phyloP scores from a whole-genome alignment of 2,113 vertebrate genomes.

The Leucopsar rothschildi region DNA sequence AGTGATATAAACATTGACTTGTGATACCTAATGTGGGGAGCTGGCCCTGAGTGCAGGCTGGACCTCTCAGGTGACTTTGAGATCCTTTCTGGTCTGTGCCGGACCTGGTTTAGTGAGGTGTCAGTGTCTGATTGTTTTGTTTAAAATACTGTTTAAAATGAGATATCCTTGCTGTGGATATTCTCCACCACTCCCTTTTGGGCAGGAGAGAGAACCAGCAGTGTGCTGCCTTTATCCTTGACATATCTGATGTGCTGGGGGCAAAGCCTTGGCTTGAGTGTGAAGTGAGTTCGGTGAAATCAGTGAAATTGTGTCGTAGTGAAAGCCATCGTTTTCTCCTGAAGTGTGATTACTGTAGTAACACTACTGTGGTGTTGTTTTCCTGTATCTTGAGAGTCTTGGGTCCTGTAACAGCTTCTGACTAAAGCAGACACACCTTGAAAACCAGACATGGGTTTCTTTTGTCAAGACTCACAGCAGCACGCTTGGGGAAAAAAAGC shows the following conservation, averaged over 20 bases:
- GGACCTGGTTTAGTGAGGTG: neutral
- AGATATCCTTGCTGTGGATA: neutral
- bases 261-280: neutral
- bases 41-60: neutral
- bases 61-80: neutral
- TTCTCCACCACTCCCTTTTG: neutral
- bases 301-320: neutral
- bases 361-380: neutral
- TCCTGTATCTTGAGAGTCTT: neutral
- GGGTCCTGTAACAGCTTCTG: neutral
- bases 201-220: neutral
- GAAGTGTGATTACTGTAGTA: neutral
- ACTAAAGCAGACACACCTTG: neutral
- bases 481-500: neutral
- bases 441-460: neutral
- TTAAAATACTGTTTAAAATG: neutral
- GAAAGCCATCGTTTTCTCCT: neutral
- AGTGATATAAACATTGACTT: neutral
- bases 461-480: neutral
- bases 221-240: neutral
- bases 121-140: neutral
- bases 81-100: neutral
- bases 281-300: neutral
- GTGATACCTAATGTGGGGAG: neutral
- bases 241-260: rapidly evolving